These are phyloP conservation scores for Rattus norvegicus DNA, from an alignment of 2,113 vertebrate genomes.

Conservation along the genomic window GRCr8 NC_086039.1:100064001-100064500, in stretches of 20 bases:
- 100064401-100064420: background rate
- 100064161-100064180: too few relatives aligned
- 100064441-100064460: background rate
- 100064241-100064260: background rate
- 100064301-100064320: background rate
- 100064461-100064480: too few relatives aligned
- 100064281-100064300: background rate
- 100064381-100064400: background rate
- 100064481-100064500: background rate
- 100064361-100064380: background rate
- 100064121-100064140: background rate
- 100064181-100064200: too few relatives aligned
- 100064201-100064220: background rate
- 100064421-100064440: constrained; percentile 12
- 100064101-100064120: background rate
- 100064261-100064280: background rate
- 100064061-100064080: background rate
- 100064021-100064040: background rate
- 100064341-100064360: background rate
- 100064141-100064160: background rate
- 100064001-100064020: background rate
- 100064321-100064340: background rate
- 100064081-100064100: background rate
- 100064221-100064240: background rate
- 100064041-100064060: background rate